Evolutionary conservation across 2,797 vertebrate species (phyloP).

Genomic region (Luscinia megarhynchos): DNA sequence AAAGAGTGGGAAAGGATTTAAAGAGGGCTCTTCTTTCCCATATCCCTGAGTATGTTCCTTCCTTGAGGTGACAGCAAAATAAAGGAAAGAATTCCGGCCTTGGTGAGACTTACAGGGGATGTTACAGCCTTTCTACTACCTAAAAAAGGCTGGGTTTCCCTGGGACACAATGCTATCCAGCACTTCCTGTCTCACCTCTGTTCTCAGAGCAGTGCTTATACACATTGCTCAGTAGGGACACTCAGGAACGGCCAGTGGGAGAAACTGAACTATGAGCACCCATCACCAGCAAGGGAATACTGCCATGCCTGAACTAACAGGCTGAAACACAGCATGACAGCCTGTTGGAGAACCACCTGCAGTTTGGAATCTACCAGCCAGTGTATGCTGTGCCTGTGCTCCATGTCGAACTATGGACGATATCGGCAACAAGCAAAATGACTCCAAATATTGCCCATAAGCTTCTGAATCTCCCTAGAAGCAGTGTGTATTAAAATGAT

Average conservation of each 20-base stretch:
- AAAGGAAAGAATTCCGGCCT: not conserved
- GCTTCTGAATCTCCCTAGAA: not conserved
- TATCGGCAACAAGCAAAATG: not conserved
- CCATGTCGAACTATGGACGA: not conserved
- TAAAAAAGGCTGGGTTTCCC: not conserved
- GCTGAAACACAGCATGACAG: not conserved
- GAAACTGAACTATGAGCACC: not conserved
- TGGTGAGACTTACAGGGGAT: not conserved
- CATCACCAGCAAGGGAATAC: not conserved
- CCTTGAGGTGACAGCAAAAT: not conserved
- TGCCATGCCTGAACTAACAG: not conserved
- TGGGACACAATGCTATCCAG: not conserved
- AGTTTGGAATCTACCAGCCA: not conserved
- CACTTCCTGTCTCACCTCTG: accelerated
- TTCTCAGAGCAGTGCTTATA: not conserved
- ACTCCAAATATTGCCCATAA: not conserved
- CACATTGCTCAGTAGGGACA: not conserved
- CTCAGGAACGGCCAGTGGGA: not conserved
- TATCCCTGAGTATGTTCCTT: not conserved
- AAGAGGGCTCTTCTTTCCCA: not conserved
- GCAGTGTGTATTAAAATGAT: not conserved
- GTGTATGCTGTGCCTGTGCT: accelerated
- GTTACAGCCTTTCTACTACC: not conserved
- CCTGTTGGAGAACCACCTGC: accelerated
- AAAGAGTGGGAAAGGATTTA: not conserved